These are phyloP conservation scores for Mormyrus iriodes DNA, from an alignment of 2,113 vertebrate genomes.

Conservation along the genomic window DNA sequence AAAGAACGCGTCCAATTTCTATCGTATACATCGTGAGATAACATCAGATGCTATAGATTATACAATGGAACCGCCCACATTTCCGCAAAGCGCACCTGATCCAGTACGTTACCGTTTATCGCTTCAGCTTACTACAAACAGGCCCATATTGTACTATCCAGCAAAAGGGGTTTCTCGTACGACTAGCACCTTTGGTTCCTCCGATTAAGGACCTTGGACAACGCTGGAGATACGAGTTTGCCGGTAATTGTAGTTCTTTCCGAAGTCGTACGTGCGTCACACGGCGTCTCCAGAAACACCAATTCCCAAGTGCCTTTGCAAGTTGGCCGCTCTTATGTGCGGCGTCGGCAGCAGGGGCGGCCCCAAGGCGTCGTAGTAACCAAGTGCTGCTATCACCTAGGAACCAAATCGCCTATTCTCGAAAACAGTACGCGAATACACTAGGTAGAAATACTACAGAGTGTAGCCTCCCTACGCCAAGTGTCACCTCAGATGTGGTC, in stretches of 20 bases:
- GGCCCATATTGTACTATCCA: not conserved
- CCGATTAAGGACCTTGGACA: conserved; percentile 44
- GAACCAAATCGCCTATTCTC: conserved; percentile 40
- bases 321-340: not conserved
- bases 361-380: conserved; percentile 46
- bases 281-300: not conserved
- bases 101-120: not conserved
- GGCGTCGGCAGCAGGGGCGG: conserved; percentile 34
- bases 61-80: not conserved
- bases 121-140: not conserved
- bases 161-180: not conserved
- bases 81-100: not conserved
- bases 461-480: conserved; percentile 3
- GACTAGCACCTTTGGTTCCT: not conserved
- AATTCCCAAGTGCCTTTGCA: conserved; percentile 14
- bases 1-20: not conserved
- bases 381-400: conserved; percentile 24
- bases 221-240: not conserved
- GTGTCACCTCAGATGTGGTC: conserved; percentile 13
- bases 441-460: conserved; percentile 14
- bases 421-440: conserved; percentile 34
- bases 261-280: not conserved
- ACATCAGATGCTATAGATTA: not conserved
- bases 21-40: not conserved
- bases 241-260: conserved; percentile 31